phyloP scores from a whole-genome alignment of 1,140 invertebrate genomes.

The Hyposmocoma kahamanoa region DNA sequence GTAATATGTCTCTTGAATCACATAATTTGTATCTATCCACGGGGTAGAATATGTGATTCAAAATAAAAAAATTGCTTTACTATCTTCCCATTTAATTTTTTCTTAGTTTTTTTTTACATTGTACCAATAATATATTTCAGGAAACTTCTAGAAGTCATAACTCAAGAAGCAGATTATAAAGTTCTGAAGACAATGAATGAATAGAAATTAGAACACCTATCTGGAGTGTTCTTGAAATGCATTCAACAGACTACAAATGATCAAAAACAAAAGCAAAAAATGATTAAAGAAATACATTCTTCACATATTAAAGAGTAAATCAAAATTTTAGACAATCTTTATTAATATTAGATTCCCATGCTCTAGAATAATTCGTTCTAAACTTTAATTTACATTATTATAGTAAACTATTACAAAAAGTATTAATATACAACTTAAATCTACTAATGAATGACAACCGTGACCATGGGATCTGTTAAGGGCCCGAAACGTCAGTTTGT shows the following conservation, averaged over 20 bases:
- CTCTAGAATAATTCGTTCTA: no score
- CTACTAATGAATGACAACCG: no score
- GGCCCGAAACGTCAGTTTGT: no score
- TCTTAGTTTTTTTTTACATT: neutral
- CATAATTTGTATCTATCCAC: no score
- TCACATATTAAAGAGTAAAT: constrained; percentile 49
- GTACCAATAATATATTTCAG: constrained; percentile 29
- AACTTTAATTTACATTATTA: no score
- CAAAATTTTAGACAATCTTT: constrained; percentile 8
- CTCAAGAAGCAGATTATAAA: constrained; percentile 41
- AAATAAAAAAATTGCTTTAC: neutral
- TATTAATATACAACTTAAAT: no score
- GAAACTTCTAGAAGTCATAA: constrained; percentile 39
- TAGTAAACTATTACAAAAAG: no score
- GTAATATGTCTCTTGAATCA: no score
- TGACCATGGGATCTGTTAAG: no score
- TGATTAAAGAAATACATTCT: constrained; percentile 39
- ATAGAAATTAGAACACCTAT: constrained; percentile 49
- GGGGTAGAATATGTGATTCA: neutral
- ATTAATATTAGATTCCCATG: neutral
- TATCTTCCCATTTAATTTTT: no score
- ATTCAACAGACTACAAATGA: constrained; percentile 43
- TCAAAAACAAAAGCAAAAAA: constrained; percentile 45
- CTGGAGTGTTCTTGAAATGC: constrained; percentile 45
- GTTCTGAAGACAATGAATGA: constrained; percentile 51